Base-by-base conservation (phyloP, 2,888 invertebrate species). In the Rhodophaea formosa region DNA sequence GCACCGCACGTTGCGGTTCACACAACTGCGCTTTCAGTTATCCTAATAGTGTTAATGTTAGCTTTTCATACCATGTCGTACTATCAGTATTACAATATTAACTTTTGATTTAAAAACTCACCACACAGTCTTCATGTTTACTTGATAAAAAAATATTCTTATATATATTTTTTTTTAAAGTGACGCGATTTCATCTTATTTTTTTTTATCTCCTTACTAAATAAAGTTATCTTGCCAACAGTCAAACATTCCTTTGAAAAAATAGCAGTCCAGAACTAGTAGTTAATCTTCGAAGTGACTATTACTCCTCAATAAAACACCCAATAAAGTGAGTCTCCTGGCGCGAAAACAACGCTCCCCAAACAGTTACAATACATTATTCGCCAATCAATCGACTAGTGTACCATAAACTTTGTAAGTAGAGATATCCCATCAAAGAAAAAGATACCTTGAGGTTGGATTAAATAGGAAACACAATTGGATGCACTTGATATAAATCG, bases 291-390 rank as follows among this genome's bases (percentile, higher is more conserved):
- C 45, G 23, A 51, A 51, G 15, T 30, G 29, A 8, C 15, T 51
- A 32, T 51, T 51, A 23, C 23, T 51, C 32, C 35, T 51, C 35
- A 51, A 51, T 49, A 49, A 49, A 49, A 49, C 32, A 49, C 49
- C 32, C 49, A 32, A 49, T 51, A 51, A 35, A 51, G 35, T 51
- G 30, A 32, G 32, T 15, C 35, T 14, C 35, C 16, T 32, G 35
- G 35, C 8, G 29, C 15, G 63, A 66, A 71, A 70, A 73, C 67
- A 69, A 65, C 68, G 68, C 67, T 71, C 68, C 66, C 66, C 67
- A 68, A 72, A 71, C 69, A 70, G 71, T 72, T 70, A 64, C 49
- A 62, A 53, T 55, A 62, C 63, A 71, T 74, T 74, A 75, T 71
- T 71, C 67, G 65, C 70, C 70, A 72, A 73, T 72, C 73, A 76